Conservation (phyloP, 2,888 invertebrate genomes). For the Dynastes maya region DNA sequence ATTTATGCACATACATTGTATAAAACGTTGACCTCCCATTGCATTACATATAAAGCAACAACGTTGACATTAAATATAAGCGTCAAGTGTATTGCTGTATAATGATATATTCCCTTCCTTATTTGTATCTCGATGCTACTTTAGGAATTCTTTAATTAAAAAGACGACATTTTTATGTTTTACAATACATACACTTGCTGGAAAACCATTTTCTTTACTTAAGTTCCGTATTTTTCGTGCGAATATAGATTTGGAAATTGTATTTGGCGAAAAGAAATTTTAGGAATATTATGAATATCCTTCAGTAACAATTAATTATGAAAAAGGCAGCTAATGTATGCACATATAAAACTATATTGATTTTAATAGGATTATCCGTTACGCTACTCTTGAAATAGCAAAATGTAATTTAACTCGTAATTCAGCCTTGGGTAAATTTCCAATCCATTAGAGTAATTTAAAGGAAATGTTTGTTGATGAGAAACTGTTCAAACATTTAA, state of each 20-base stretch:
- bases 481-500: constrained; percentile 42
- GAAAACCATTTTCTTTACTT: too few species aligned
- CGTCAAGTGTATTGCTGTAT: neutral
- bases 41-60: neutral
- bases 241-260: too few species aligned
- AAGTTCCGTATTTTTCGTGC: too few species aligned
- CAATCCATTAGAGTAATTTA: constrained; percentile 33
- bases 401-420: constrained; percentile 5
- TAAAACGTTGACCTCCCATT: constrained; percentile 26
- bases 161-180: too few species aligned
- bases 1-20: constrained; percentile 32
- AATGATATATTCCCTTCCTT: neutral
- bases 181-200: too few species aligned
- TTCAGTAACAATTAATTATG: neutral
- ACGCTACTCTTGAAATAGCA: neutral
- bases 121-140: neutral
- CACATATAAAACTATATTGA: neutral
- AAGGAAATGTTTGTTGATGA: constrained; percentile 38
- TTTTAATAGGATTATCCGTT: neutral
- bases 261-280: too few species aligned
- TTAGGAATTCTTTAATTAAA: too few species aligned
- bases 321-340: neutral
- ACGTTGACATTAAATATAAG: constrained; percentile 8
- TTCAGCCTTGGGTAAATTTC: constrained; percentile 11
- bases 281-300: too few species aligned